Evolutionary conservation across 2,113 vertebrate genomes (phyloP).

Genomic region (Corynorhinus townsendii): DNA sequence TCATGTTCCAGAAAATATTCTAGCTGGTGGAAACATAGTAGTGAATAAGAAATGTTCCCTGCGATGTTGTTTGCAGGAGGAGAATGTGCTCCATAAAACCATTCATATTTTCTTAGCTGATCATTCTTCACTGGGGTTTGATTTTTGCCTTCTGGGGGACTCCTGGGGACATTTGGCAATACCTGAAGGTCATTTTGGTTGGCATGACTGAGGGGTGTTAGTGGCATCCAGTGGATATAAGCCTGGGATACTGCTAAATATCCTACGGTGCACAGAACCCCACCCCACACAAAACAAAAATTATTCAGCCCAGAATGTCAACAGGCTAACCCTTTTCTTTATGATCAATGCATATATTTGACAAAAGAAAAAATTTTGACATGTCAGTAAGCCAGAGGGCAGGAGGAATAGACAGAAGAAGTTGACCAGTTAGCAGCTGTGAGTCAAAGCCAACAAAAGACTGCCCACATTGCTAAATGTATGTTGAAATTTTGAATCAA

Average conservation of each 20-base stretch:
- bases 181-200: background rate
- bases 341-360: background rate
- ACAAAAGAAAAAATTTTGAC: background rate
- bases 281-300: background rate
- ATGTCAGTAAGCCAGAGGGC: background rate
- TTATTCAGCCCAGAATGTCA: background rate
- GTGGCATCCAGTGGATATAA: background rate
- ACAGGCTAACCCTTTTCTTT: background rate
- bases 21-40: background rate
- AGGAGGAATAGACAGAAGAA: background rate
- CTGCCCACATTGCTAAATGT: no score
- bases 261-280: background rate
- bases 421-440: background rate
- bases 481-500: background rate
- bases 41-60: background rate
- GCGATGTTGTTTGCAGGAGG: background rate
- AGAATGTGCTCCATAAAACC: background rate
- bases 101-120: background rate
- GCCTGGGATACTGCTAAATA: background rate
- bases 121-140: background rate
- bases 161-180: background rate
- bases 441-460: background rate
- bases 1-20: background rate
- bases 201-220: background rate
- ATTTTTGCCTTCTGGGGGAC: background rate